A percentile compares a stretch with the other conserved stretches of the same genome.
phyloP scores from a whole-genome alignment of 2,113 vertebrate genomes.

The Neolamprologus modestus region DNA sequence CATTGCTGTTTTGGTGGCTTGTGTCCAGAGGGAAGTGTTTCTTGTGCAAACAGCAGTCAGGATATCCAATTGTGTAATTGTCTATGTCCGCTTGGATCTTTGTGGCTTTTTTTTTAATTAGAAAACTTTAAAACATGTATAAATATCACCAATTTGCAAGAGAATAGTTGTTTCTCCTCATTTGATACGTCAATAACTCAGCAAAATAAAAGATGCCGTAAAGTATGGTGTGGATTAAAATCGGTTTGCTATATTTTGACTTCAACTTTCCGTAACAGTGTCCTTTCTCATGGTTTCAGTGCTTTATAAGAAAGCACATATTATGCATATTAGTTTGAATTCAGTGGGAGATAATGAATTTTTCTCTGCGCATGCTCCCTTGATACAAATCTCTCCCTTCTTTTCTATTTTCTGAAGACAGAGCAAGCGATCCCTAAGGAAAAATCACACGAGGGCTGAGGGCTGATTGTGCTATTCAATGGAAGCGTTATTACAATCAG shows the following conservation, averaged over 20 bases:
- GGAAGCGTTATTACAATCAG: constrained; percentile 62
- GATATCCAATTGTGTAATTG: constrained; percentile 7
- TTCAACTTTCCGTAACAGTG: background rate
- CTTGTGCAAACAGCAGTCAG: constrained; percentile 2
- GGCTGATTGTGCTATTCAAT: constrained; percentile 61
- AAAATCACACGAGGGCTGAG: constrained; percentile 21
- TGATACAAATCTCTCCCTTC: constrained; percentile 16
- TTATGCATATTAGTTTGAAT: constrained; percentile 13
- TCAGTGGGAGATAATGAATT: constrained; percentile 23
- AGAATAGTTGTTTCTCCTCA: background rate
- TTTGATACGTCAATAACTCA: background rate
- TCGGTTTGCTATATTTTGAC: background rate
- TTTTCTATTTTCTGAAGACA: constrained; percentile 27
- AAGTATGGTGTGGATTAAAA: background rate
- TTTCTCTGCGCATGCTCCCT: constrained; percentile 6
- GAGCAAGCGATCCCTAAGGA: constrained; percentile 21
- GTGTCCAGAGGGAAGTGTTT: constrained; percentile 15
- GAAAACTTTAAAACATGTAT: background rate
- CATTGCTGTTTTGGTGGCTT: constrained; percentile 44
- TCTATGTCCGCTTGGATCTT: background rate
- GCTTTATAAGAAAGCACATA: background rate
- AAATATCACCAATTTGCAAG: background rate
- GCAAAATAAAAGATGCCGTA: background rate
- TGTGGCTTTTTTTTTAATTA: background rate
- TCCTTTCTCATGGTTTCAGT: background rate